These are phyloP conservation scores for Scaptomyza hsui DNA, from an alignment of 1,140 invertebrate species.

Conservation along the genomic window DNA sequence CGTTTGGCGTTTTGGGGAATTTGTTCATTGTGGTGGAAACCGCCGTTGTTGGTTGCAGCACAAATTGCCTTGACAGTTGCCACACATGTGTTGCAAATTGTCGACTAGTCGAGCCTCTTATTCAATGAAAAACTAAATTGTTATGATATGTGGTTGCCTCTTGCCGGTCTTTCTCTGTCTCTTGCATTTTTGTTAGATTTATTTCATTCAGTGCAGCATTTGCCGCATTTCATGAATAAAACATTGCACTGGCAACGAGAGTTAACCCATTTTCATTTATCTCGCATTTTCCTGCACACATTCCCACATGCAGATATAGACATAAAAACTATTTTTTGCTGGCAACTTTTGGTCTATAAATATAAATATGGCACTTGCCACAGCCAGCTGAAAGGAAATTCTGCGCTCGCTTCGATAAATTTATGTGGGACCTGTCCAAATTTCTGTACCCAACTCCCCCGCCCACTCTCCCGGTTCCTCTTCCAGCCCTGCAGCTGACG, in stretches of 20 bases:
- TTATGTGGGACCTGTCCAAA: conserved; percentile 69
- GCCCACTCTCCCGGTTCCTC: background rate
- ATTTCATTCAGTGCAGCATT: conserved; percentile 59
- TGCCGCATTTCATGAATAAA: conserved; percentile 60
- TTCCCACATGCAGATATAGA: conserved; percentile 33
- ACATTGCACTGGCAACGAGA: conserved; percentile 40
- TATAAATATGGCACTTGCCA: conserved; percentile 75
- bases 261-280: conserved; percentile 79
- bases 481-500: conserved; percentile 20
- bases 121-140: conserved; percentile 48
- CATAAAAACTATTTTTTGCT: conserved; percentile 47
- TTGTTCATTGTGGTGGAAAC: conserved; percentile 10
- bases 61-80: conserved; percentile 73
- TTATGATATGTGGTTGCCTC: conserved; percentile 14
- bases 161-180: background rate
- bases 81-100: conserved; percentile 13
- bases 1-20: conserved; percentile 21
- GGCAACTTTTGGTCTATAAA: conserved; percentile 58
- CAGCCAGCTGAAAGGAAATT: conserved; percentile 43
- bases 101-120: conserved; percentile 3
- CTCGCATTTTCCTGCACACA: conserved; percentile 42
- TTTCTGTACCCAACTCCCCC: background rate
- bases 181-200: conserved; percentile 24
- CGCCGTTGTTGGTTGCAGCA: conserved; percentile 52
- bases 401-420: conserved; percentile 48